Evolutionary conservation across 2,888 invertebrate genomes (phyloP), one percentile per base, ranked within the genome.

Genomic region (Uloborus plumipes): DNA sequence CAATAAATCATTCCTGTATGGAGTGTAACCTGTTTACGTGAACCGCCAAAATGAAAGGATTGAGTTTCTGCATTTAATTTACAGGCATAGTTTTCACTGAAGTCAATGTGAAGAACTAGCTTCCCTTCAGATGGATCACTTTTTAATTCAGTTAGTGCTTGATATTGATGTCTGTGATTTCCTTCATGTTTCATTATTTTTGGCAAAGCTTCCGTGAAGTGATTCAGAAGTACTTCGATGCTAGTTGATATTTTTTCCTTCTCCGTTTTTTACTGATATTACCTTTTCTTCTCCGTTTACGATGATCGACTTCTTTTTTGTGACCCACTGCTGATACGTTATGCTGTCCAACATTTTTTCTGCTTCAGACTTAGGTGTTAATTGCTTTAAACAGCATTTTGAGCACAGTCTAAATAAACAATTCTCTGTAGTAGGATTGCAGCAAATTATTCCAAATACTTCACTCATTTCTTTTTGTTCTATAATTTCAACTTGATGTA

Each of bases 21-120:
- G 1, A 59, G 59, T 1, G 59, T 59, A 59, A 59, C 59, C 22
- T 59, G 59, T 59, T 26, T 18, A 20, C 59, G 59, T 0, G 59
- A 59, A 20, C 59, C 59, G 2, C 59, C 59, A 59, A 20, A 59
- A 11, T 59, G 59, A 22, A 59, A 59, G 22, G 59, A 59, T 22
- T 59, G 18, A 18, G 59, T 59, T 59, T 59, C 59, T 15, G 59
- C 59, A 59, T 18, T n/a, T 22, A 59, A 59, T 59, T 59, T 59
- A 20, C 59, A 59, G 0, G 59, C 59, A 59, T 59, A 59, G 20
- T 59, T 59, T 15, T 59, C 59, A 6, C 59, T 59, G n/a, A 18
- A 59, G 13, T 59, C 59, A 22, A 59, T 59, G 59, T 20, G 20
- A 2, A 59, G 20, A 22, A 59, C 2, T 59, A 59, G 0, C n/a